Conservation (phyloP, 2,113 vertebrate species). For the Tachysurus vachellii region DNA sequence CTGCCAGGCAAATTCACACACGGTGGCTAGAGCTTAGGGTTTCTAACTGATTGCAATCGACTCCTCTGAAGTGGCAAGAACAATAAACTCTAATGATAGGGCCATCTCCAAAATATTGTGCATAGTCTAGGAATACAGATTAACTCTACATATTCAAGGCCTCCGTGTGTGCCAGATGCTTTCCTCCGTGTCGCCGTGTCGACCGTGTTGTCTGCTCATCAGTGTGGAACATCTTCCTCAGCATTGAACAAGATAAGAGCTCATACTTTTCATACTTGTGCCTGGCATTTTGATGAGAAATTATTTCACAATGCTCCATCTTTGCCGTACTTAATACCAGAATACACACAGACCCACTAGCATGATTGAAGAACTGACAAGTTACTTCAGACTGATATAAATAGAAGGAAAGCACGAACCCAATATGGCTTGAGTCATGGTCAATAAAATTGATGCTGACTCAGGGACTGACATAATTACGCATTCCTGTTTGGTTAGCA, state of each 20-base stretch:
- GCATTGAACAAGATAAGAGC: slow-evolving; percentile 25
- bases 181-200: slow-evolving; percentile 42
- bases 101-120: slow-evolving; percentile 50
- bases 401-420: slow-evolving; percentile 12
- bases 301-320: not conserved
- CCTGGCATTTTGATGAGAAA: not conserved
- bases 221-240: slow-evolving; percentile 14
- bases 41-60: slow-evolving; percentile 55
- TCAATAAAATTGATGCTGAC: slow-evolving; percentile 44
- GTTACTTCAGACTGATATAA: slow-evolving; percentile 13
- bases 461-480: slow-evolving; percentile 31
- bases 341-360: slow-evolving; percentile 5
- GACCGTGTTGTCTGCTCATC: slow-evolving; percentile 21
- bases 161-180: slow-evolving; percentile 51
- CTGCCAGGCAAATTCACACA: slow-evolving; percentile 48
- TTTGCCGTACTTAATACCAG: slow-evolving; percentile 14
- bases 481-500: slow-evolving; percentile 33
- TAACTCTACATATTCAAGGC: slow-evolving; percentile 29
- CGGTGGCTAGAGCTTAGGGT: slow-evolving; percentile 43
- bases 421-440: slow-evolving; percentile 6
- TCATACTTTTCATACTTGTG: not conserved
- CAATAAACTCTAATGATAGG: slow-evolving; percentile 51
- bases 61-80: slow-evolving; percentile 46
- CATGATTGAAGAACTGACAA: slow-evolving; percentile 11
- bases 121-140: slow-evolving; percentile 53